These are phyloP conservation scores for Leucosticte australis DNA, from an alignment of 2,113 vertebrate genomes.

Conservation along the genomic window DNA sequence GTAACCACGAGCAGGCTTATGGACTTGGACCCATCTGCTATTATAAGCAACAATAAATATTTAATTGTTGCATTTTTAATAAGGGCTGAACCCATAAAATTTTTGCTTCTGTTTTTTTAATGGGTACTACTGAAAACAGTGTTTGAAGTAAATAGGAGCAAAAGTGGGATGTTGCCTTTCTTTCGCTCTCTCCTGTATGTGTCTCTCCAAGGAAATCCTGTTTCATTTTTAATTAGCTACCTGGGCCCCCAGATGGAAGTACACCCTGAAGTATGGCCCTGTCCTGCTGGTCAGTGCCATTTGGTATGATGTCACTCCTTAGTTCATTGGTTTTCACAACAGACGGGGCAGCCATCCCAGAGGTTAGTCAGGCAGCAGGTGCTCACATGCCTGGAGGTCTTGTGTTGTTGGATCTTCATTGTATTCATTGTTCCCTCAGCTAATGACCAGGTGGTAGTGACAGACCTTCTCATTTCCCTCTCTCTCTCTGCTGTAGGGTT, in stretches of 20 bases:
- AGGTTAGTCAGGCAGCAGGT: slow-evolving; percentile 28
- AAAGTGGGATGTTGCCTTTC: background rate
- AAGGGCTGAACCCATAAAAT: background rate
- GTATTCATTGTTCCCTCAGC: background rate
- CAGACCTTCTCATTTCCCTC: slow-evolving; percentile 7
- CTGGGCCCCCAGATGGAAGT: background rate
- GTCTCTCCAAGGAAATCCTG: background rate
- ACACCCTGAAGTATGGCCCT: background rate
- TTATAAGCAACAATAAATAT: slow-evolving; percentile 27
- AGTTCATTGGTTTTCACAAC: background rate
- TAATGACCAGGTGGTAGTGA: slow-evolving; percentile 41
- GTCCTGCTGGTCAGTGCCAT: slow-evolving; percentile 19
- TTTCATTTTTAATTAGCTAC: background rate
- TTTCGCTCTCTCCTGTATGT: background rate
- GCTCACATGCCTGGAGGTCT: slow-evolving; percentile 20
- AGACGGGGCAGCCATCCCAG: background rate
- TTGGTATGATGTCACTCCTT: slow-evolving; percentile 34
- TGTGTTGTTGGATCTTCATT: background rate
- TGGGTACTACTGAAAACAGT: background rate
- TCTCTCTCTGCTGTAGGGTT: background rate
- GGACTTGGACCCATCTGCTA: background rate
- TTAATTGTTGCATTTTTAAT: slow-evolving; percentile 2
- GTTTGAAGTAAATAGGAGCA: background rate
- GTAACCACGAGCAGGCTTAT: background rate
- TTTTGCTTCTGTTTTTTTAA: background rate